phyloP scores from a whole-genome alignment of 1,140 invertebrate species.

The Aricia agestis region DNA sequence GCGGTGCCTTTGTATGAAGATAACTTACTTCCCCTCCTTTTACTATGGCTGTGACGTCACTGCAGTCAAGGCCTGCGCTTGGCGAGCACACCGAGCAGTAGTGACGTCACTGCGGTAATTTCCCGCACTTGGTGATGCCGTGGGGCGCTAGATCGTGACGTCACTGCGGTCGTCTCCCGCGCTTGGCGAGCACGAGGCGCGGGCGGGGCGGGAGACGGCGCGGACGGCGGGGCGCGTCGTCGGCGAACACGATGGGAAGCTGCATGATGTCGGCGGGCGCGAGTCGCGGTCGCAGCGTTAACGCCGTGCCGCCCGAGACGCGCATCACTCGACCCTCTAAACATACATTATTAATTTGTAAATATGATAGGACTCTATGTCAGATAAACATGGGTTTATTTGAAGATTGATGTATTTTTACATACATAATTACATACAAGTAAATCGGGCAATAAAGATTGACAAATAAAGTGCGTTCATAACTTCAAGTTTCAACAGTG shows the following conservation, averaged over 20 bases:
- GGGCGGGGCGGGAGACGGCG: constrained; percentile 12
- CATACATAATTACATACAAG: too few relatives aligned
- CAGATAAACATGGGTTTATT: too few relatives aligned
- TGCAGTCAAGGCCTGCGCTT: too few relatives aligned
- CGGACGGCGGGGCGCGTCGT: constrained; percentile 27
- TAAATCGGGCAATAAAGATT: too few relatives aligned
- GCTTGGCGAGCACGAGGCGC: constrained; percentile 18
- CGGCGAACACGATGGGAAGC: constrained; percentile 50
- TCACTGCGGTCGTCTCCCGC: background rate
- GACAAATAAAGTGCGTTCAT: too few relatives aligned
- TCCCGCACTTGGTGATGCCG: background rate
- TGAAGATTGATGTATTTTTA: too few relatives aligned
- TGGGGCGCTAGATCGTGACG: background rate
- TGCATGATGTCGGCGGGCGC: constrained; percentile 54
- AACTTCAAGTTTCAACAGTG: too few relatives aligned
- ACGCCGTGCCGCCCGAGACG: constrained; percentile 43
- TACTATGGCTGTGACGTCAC: too few relatives aligned
- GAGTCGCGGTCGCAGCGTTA: constrained; percentile 37
- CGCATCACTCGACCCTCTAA: constrained; percentile 47
- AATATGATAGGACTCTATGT: too few relatives aligned
- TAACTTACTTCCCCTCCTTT: too few relatives aligned
- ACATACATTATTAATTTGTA: constrained; percentile 3
- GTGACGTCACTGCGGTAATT: background rate
- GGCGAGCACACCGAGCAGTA: too few relatives aligned
- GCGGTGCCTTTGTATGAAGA: too few relatives aligned